Conservation (phyloP, 53 echinoderm and acorn worm species). For the Mesocentrotus franciscanus region DNA sequence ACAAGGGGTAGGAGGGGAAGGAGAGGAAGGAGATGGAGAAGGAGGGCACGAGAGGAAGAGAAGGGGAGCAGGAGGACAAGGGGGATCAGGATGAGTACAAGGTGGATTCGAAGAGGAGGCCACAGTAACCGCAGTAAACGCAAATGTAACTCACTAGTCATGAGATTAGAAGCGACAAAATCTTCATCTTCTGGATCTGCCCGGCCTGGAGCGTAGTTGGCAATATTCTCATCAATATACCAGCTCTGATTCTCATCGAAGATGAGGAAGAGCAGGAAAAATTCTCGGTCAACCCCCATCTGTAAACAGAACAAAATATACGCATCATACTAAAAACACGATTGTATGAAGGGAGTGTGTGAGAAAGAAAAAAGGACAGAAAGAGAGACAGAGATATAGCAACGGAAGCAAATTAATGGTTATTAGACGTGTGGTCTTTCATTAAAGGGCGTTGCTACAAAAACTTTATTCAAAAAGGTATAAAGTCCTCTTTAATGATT, state of each 20-base stretch:
- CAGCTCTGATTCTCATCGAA: constrained; percentile 80
- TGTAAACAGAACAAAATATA: constrained; percentile 28
- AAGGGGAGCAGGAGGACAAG: no score
- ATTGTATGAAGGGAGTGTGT: not conserved
- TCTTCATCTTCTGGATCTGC: constrained; percentile 48
- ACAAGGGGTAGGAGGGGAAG: no score
- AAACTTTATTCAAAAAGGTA: no score
- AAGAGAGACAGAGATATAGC: not conserved
- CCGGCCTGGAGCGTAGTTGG: not conserved
- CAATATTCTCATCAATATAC: constrained; percentile 68
- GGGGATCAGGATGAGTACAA: no score
- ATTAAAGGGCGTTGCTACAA: no score
- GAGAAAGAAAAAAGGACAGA: not conserved
- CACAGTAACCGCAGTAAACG: no score
- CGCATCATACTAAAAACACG: not conserved
- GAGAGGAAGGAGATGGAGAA: no score
- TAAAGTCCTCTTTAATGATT: no score
- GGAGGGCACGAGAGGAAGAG: no score
- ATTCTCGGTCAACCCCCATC: constrained; percentile 68
- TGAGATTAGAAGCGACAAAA: constrained; percentile 63
- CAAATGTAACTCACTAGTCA: not conserved
- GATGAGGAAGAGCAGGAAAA: constrained; percentile 68
- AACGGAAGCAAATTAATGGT: no score
- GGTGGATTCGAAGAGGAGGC: no score
- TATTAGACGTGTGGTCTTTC: no score